Evolutionary conservation across 2,113 vertebrate species (phyloP), one percentile per base, ranked within the genome.

Genomic region (Neopipo cinnamomea): DNA sequence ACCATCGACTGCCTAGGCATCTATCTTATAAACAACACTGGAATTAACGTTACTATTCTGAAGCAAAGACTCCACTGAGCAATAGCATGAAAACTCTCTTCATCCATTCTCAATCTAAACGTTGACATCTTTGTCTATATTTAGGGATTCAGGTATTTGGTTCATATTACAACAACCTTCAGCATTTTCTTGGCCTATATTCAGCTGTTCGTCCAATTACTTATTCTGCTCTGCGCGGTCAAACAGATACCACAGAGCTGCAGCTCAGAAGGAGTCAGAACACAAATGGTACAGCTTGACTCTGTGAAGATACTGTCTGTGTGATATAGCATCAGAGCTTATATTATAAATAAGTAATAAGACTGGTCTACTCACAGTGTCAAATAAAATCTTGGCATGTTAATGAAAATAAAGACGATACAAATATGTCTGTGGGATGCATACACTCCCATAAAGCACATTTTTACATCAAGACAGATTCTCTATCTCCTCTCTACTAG

Each of bases 281-380:
- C 49, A 72, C 52, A 82, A 79, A 67, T 0, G 0, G 19, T n/a
- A 70, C 17, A 85, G 71, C 37, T 81, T 77, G 46, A 49, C 28
- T 52, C 49, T 79, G 71, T 79, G 71, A 92, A 83, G 53, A 85
- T 61, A 53, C 30, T 73, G 37, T n/a, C 59, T 62, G 28, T 46
- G 56, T 17, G 24, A 80, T n/a, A 73, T 0, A 85, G 46, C 63
- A 80, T 62, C 75, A 73, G 44, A 73, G 37, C 55, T 83, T 88
- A 6, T 15, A 37, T 74, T 61, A 88, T 83, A 90, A 93, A 94
- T 94, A 88, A 94, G 80, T 75, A 80, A 80, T 73, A 74, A 77
- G 46, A 73, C 39, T 27, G n/a, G 79, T 88, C 85, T 79, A 46
- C 75, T 77, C 90, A 67, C 4, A 73, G 72, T 62, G 63, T 56